Evolutionary conservation across 2,888 invertebrate species (phyloP).

Genomic region (Chesias legatella): DNA sequence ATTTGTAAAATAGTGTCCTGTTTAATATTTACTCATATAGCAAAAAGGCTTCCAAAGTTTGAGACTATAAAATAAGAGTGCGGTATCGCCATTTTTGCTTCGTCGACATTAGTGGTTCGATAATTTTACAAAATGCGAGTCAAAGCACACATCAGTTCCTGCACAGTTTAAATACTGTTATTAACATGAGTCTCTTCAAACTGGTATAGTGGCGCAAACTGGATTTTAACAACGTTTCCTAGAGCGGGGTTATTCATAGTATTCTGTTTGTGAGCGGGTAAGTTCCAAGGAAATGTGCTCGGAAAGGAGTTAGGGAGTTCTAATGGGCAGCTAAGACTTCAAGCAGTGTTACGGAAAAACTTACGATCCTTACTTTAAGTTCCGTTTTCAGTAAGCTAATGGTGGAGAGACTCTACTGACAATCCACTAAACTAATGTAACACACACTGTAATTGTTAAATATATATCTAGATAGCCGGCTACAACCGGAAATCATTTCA

Average conservation of each 20-base stretch:
- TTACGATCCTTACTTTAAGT: conserved; percentile 13
- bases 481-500: too few relatives aligned
- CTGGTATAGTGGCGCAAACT: conserved; percentile 10
- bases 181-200: conserved; percentile 4
- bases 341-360: conserved; percentile 12
- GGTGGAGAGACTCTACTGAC: too few relatives aligned
- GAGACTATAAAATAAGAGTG: too few relatives aligned
- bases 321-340: conserved; percentile 15
- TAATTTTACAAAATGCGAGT: not conserved
- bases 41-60: too few relatives aligned
- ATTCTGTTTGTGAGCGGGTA: conserved; percentile 17
- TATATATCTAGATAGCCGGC: too few relatives aligned
- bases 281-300: conserved; percentile 18
- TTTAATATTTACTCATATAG: too few relatives aligned
- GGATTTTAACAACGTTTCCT: conserved; percentile 14
- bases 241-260: conserved; percentile 19
- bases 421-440: too few relatives aligned
- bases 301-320: conserved; percentile 11
- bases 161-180: not conserved
- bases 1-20: too few relatives aligned
- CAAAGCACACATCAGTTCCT: too few relatives aligned
- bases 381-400: too few relatives aligned
- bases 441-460: too few relatives aligned
- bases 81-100: too few relatives aligned
- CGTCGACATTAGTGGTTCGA: conserved; percentile 2